Evolutionary conservation across 2,888 invertebrate species (phyloP).

Genomic region (Gryllus longicercus): DNA sequence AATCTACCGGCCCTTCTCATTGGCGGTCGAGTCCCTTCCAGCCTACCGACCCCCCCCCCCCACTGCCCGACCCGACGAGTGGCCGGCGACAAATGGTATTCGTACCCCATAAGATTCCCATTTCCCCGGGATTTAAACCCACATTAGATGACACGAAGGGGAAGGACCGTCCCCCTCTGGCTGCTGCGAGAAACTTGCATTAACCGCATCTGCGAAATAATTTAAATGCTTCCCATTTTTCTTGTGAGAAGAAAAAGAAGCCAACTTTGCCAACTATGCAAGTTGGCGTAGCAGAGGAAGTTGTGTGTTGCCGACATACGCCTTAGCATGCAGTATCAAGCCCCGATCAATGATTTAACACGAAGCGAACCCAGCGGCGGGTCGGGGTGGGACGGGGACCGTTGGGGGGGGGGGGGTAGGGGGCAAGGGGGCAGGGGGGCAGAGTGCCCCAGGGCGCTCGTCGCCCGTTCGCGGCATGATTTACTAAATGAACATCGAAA

Average conservation of each 20-base stretch:
- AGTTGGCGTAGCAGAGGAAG: background rate
- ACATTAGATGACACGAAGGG: background rate
- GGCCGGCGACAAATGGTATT: too few relatives aligned
- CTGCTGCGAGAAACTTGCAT: background rate
- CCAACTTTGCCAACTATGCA: background rate
- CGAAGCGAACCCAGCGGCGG: background rate
- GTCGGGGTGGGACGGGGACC: too few relatives aligned
- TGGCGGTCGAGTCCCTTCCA: too few relatives aligned
- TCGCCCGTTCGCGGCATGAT: background rate
- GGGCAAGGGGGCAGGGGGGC: too few relatives aligned
- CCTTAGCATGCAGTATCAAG: conserved; percentile 9
- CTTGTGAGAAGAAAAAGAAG: background rate
- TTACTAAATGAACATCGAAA: background rate
- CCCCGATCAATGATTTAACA: conserved; percentile 11
- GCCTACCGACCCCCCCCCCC: too few relatives aligned
- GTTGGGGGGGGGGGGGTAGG: too few relatives aligned
- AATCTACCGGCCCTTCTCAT: too few relatives aligned
- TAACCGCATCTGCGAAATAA: conserved; percentile 17
- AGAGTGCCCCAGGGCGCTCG: background rate
- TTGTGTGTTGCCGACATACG: background rate
- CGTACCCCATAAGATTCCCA: too few relatives aligned
- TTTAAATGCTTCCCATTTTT: conserved; percentile 8
- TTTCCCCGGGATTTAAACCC: too few relatives aligned
- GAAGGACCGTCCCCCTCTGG: background rate
- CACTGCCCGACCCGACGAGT: too few relatives aligned